Base-by-base conservation (phyloP, 64 coral and sea anemone species). In the Dendronephthya gigantea region DNA sequence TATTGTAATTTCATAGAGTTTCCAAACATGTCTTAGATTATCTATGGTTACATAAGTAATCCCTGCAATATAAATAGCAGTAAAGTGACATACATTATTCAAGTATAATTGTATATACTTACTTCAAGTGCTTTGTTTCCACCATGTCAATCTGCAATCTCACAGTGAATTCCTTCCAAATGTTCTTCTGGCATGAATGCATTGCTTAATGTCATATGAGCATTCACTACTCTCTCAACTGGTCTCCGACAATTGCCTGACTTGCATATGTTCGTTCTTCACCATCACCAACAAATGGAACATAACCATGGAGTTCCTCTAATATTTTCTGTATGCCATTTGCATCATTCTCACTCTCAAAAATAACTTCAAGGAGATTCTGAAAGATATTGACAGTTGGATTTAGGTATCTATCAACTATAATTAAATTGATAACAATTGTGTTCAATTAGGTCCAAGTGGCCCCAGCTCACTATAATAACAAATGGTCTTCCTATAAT, bases 171-270 rank as follows among this genome's bases (percentile, higher is more conserved):
- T 34, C 69, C 69, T 4, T 76, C 69, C 16, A 76, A 76, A 2
- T 30, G 31, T 25, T 76, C 69, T 76, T 76, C 69, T 76, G 69
- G 69, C 7, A 30, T 76, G 35, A 76, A 76, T 33, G 7, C 69
- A 76, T 66, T 66, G 29, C 58, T n/a, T 2, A 66, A 17, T 22
- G 19, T 6, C 58, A 22, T 30, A 16, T 76, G 69, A 37, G 29
- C 28, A 76, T 76, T 34, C 31, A 87, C 85, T 49, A 23, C 85
- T 31, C 90, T 41, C 74, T 91, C 23, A 88, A 50, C 85, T 91
- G 90, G 35, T 91, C 90, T n/a, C 90, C 90, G 84, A 91, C 85
- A 12, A 90, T 50, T 31, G 89, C 72, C 33, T 86, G 79, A 40
- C 40, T 50, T 76, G 23, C 10, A 11, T 50, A 31, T 88, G 17